These are phyloP conservation scores for Plagodis pulveraria DNA, from an alignment of 2,888 invertebrate genomes.

Conservation along the genomic window DNA sequence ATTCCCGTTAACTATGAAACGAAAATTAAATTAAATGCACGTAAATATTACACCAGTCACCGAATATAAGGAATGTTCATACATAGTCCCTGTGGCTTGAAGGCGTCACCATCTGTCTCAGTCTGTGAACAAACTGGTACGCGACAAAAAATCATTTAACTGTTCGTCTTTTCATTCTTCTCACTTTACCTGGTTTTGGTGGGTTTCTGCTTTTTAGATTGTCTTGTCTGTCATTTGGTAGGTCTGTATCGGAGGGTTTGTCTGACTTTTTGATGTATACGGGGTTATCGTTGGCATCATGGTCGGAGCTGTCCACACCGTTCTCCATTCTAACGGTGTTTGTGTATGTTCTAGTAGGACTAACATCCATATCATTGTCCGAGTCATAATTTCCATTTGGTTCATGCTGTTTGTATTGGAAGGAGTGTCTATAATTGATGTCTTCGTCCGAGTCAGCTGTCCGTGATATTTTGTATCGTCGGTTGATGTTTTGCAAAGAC, in stretches of 20 bases:
- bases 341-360: slow-evolving; percentile 48
- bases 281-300: slow-evolving; percentile 71
- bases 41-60: slow-evolving; percentile 61
- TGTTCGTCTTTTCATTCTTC: slow-evolving; percentile 68
- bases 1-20: slow-evolving; percentile 17
- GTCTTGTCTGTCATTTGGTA: slow-evolving; percentile 61
- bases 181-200: slow-evolving; percentile 67
- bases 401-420: slow-evolving; percentile 60
- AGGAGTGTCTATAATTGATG: slow-evolving; percentile 56
- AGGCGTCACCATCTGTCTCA: slow-evolving; percentile 55
- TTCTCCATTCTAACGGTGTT: slow-evolving; percentile 67
- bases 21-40: slow-evolving; percentile 61
- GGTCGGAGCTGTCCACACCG: slow-evolving; percentile 71
- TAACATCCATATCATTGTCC: slow-evolving; percentile 65
- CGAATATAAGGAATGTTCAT: slow-evolving; percentile 65
- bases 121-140: slow-evolving; percentile 73
- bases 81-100: slow-evolving; percentile 41
- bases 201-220: slow-evolving; percentile 59
- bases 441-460: slow-evolving; percentile 72
- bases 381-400: slow-evolving; percentile 73
- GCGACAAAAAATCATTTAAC: slow-evolving; percentile 80
- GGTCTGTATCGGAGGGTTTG: slow-evolving; percentile 54
- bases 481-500: slow-evolving; percentile 74
- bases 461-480: slow-evolving; percentile 52
- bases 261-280: slow-evolving; percentile 37